Evolutionary conservation across 2,113 vertebrate species (phyloP).

Genomic region (Carassius auratus): DNA sequence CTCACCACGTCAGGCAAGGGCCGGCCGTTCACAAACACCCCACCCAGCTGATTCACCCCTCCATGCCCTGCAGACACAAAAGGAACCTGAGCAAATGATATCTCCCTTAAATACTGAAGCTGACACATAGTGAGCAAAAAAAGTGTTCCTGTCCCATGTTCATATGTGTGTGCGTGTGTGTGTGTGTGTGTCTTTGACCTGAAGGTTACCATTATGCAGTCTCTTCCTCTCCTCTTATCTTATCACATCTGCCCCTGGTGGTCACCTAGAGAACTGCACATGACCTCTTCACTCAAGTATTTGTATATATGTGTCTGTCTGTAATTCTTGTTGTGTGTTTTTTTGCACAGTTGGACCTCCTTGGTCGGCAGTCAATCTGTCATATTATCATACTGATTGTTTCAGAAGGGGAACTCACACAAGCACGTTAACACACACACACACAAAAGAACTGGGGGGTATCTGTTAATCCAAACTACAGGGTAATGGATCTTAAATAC

Average conservation of each 20-base stretch:
- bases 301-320: not conserved
- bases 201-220: slow-evolving; percentile 38
- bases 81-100: not conserved
- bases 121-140: not conserved
- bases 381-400: slow-evolving; percentile 68
- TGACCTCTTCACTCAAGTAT: not conserved
- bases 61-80: slow-evolving; percentile 85
- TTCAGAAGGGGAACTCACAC: slow-evolving; percentile 53
- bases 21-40: slow-evolving; percentile 97
- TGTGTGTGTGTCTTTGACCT: not conserved
- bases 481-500: slow-evolving; percentile 58
- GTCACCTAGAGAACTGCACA: slow-evolving; percentile 26
- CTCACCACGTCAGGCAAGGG: slow-evolving; percentile 98
- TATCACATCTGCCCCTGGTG: slow-evolving; percentile 17
- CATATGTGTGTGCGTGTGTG: not conserved
- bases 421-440: slow-evolving; percentile 19
- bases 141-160: not conserved
- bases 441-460: slow-evolving; percentile 39
- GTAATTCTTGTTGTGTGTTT: not conserved
- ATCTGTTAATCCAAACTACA: slow-evolving; percentile 54
- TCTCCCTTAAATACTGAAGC: not conserved
- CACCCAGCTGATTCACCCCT: slow-evolving; percentile 98
- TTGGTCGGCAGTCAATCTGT: slow-evolving; percentile 50
- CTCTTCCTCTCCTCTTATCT: not conserved
- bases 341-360: not conserved